Conservation (phyloP, 1,140 invertebrate genomes). For the Nasonia longicornis region DNA sequence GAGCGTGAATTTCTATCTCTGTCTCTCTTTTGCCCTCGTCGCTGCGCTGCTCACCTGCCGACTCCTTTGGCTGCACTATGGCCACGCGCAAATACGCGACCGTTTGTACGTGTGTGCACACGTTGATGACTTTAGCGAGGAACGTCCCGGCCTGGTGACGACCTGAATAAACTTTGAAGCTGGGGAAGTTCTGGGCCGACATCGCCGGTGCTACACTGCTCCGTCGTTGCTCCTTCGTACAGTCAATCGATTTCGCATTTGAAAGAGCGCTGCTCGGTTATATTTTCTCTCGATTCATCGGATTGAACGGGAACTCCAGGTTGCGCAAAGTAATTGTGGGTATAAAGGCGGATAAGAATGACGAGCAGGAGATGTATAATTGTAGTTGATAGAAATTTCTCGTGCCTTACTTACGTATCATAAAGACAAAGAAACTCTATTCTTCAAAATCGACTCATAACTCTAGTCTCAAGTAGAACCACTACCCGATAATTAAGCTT, state of each 20-base stretch:
- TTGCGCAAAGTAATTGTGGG: not conserved
- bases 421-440: too few relatives aligned
- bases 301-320: not conserved
- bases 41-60: not conserved
- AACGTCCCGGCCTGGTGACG: not conserved
- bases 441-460: too few relatives aligned
- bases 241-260: not conserved
- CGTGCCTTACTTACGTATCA: too few relatives aligned
- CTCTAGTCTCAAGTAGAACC: too few relatives aligned
- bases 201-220: not conserved
- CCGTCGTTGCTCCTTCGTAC: not conserved
- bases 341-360: not conserved
- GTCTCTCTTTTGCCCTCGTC: not conserved
- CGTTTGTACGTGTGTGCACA: not conserved
- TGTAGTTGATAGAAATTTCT: too few relatives aligned
- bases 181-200: not conserved
- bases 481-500: too few relatives aligned
- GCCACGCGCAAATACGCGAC: not conserved
- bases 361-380: not conserved
- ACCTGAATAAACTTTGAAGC: slow-evolving; percentile 11
- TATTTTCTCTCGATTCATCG: slow-evolving; percentile 14
- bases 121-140: not conserved
- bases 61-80: not conserved
- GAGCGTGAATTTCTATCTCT: not conserved
- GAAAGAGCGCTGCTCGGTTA: not conserved